A percentile compares a stretch with the other conserved stretches of the same genome.
Conservation (phyloP, 1,140 invertebrate genomes). For the Atta cephalotes region DNA sequence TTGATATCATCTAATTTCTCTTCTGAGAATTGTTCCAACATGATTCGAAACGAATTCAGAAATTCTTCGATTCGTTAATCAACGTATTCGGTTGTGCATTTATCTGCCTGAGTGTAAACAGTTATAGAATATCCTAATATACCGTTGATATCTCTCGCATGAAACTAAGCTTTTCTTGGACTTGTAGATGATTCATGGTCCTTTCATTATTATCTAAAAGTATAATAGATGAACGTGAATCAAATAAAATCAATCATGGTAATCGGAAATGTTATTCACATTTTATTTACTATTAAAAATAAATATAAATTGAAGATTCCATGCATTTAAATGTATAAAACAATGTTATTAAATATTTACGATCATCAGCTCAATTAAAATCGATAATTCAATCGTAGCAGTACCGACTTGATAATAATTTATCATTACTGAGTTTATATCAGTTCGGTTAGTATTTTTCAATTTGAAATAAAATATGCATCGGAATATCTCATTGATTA, state of each 20-base stretch:
- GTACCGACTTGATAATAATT: slow-evolving; percentile 95
- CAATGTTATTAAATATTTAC: slow-evolving; percentile 83
- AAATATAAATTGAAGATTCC: background rate
- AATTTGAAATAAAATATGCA: slow-evolving; percentile 89
- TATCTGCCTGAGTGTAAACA: slow-evolving; percentile 89
- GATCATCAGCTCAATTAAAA: slow-evolving; percentile 92
- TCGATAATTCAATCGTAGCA: slow-evolving; percentile 88
- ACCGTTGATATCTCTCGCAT: slow-evolving; percentile 90
- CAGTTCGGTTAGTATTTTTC: slow-evolving; percentile 90
- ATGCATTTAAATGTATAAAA: background rate
- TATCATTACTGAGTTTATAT: slow-evolving; percentile 92
- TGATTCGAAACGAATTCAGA: slow-evolving; percentile 88
- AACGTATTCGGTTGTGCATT: slow-evolving; percentile 90
- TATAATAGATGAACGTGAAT: background rate
- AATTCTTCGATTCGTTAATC: slow-evolving; percentile 92
- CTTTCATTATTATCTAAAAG: slow-evolving; percentile 91
- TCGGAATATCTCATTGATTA: slow-evolving; percentile 87
- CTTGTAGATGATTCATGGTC: slow-evolving; percentile 95
- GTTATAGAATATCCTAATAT: slow-evolving; percentile 91
- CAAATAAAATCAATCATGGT: background rate
- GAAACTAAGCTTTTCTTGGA: slow-evolving; percentile 96
- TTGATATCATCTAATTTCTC: slow-evolving; percentile 89
- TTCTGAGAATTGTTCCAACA: slow-evolving; percentile 87
- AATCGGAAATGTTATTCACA: background rate
- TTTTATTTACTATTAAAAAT: background rate